Conservation (phyloP, 2,113 vertebrate species). For the Cyanoramphus novaezelandiae region DNA sequence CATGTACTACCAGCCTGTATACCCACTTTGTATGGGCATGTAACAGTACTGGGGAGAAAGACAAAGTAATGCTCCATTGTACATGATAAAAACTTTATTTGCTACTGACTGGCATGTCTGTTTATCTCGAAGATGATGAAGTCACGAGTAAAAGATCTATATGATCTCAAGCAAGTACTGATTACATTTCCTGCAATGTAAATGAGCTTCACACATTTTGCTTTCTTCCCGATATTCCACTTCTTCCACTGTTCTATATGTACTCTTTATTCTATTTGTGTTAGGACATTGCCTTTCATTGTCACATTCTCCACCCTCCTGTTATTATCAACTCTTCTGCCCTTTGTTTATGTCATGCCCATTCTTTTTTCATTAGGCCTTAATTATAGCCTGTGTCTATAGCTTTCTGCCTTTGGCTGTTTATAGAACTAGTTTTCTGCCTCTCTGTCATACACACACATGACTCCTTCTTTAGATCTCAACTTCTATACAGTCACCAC, state of each 20-base stretch:
- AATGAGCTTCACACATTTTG: neutral
- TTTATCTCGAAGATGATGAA: neutral
- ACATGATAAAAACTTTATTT: neutral
- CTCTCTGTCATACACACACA: neutral
- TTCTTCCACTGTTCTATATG: neutral
- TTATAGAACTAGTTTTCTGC: conserved; percentile 25
- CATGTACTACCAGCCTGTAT: neutral
- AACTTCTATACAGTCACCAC: conserved; percentile 30
- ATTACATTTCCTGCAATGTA: neutral
- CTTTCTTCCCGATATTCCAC: neutral
- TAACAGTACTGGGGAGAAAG: neutral
- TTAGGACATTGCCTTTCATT: neutral
- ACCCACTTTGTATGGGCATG: neutral
- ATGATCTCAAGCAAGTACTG: neutral
- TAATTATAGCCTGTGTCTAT: conserved; percentile 9
- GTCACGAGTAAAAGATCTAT: neutral
- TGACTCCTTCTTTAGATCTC: conserved; percentile 16
- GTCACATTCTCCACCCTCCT: neutral
- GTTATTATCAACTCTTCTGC: neutral
- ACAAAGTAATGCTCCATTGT: neutral
- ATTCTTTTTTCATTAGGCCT: conserved; percentile 42
- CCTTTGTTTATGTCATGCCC: conserved; percentile 5
- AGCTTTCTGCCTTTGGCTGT: conserved; percentile 19
- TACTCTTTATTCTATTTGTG: neutral
- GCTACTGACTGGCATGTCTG: neutral